Base-by-base conservation (phyloP, 2,888 invertebrate species). In the Calameuta filiformis region DNA sequence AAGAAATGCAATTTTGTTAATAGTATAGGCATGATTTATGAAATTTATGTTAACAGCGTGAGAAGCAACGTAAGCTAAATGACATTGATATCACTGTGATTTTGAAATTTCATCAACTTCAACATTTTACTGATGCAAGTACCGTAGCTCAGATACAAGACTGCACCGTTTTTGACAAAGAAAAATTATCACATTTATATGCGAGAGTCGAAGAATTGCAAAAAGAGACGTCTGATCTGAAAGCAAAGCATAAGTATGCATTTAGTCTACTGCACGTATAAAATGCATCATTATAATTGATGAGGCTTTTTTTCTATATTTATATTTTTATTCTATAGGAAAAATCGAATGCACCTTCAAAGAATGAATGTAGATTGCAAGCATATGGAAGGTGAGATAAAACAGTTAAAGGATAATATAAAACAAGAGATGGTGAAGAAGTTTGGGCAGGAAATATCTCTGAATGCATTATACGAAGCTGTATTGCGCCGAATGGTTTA, bases 21-120 rank as follows among this genome's bases (percentile, higher is more conserved):
- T 69, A 68, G n/a, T 30, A 73, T 37, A 69, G 35, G 31, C 23
- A 71, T 75, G 73, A 77, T 71, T 35, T 37, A 77, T 69, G 2
- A 23, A 56, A 69, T 75, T 79, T 80, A 77, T 73, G 81, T 80
- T 87, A 91, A 30, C 85, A 96, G 95, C 92, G 94, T 86, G 94
- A 95, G 89, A 95, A 96, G 90, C 97, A 97, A 90, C 93, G 93
- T 80, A 93, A 95, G 88, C 91, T 98, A 88, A 98, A 98, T 87
- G 94, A 96, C 78, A 94, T 98, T 3, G 94, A 95, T 76, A 93
- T 94, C 79, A 94, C 95, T 4, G 93, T 96, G 0, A 92, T 96
- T 11, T 87, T 97, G 34, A 94, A 94, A 56, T 93, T 96, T 86
- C 93, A 95, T 88, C 97, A 96, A 88, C 92, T 97, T 34, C 93